Conservation (phyloP, 2,113 vertebrate species). For the Tricholaema leucomelas region DNA sequence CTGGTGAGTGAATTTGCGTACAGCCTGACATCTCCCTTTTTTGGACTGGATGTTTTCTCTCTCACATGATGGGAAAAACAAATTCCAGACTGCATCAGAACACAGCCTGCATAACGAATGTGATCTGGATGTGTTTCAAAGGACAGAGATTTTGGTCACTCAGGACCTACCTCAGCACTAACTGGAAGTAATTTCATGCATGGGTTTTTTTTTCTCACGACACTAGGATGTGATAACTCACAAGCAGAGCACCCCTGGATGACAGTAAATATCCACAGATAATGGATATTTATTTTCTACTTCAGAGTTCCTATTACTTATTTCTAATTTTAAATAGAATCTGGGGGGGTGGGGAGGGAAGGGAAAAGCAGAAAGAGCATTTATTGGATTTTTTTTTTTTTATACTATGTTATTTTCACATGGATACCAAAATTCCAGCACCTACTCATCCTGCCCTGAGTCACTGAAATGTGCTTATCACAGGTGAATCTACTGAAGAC, state of each 20-base stretch:
- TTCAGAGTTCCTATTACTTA: background rate
- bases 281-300: background rate
- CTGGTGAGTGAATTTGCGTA: background rate
- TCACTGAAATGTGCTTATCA: constrained; percentile 31
- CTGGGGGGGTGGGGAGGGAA: fast-evolving
- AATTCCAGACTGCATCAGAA: background rate
- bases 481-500: constrained; percentile 3
- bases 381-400: background rate
- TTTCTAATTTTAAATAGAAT: background rate
- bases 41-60: background rate
- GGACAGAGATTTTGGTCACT: background rate
- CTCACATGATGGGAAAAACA: constrained; percentile 28
- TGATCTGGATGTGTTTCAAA: background rate
- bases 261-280: background rate
- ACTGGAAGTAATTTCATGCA: background rate
- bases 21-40: background rate
- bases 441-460: background rate
- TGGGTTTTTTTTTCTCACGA: background rate
- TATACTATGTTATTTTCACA: background rate
- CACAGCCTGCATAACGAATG: background rate
- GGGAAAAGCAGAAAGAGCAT: background rate
- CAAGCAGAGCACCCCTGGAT: background rate
- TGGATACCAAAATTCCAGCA: background rate
- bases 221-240: background rate
- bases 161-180: background rate